phyloP scores from a whole-genome alignment of 2,113 vertebrate species.

The Ornithorhynchus anatinus region DNA sequence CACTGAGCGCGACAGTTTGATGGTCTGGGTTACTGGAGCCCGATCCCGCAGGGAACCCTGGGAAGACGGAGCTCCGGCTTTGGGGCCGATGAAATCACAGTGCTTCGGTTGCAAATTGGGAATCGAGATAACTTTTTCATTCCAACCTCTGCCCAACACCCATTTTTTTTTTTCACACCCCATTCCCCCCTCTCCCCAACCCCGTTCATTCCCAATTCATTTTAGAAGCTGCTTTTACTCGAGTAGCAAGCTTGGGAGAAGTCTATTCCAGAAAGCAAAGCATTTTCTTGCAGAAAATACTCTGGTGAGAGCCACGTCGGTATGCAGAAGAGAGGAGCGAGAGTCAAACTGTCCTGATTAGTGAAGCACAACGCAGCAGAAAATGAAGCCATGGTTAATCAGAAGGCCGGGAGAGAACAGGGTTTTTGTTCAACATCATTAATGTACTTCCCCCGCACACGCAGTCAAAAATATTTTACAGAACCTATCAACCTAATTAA shows the following conservation, averaged over 20 bases:
- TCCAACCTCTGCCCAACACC: not conserved
- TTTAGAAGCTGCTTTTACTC: not conserved
- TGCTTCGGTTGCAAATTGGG: not conserved
- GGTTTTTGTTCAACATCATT: not conserved
- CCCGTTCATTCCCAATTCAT: fast-evolving
- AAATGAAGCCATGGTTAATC: not conserved
- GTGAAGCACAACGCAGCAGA: not conserved
- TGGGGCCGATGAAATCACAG: not conserved
- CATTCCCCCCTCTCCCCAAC: not conserved
- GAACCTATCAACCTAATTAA: conserved; percentile 42
- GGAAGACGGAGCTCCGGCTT: not conserved
- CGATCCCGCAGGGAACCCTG: not conserved
- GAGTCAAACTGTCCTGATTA: not conserved
- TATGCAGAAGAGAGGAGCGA: not conserved
- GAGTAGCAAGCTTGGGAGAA: not conserved
- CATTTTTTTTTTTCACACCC: not conserved
- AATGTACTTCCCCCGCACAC: not conserved
- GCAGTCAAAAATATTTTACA: conserved; percentile 14
- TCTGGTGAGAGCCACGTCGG: not conserved
- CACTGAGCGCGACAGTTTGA: too few species aligned
- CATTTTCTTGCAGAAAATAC: not conserved
- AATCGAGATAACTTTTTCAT: not conserved
- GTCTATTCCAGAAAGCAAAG: not conserved
- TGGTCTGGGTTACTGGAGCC: not conserved
- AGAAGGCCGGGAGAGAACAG: not conserved